Conservation (phyloP, 2,797 vertebrate genomes). For the Trachurus trachurus region DNA sequence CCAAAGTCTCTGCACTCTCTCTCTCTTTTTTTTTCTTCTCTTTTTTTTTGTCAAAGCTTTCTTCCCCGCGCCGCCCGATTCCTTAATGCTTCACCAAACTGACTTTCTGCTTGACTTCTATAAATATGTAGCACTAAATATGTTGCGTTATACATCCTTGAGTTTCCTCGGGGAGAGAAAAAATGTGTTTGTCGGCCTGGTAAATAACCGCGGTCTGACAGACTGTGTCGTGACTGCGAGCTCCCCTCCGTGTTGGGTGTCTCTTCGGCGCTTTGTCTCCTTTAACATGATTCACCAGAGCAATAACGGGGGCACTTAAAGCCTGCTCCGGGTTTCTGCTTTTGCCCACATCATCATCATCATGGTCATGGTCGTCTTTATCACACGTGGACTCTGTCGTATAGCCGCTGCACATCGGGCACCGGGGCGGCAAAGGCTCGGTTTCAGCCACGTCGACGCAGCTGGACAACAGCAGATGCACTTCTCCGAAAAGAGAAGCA, state of each 20-base stretch:
- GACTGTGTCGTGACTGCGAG: conserved; percentile 48
- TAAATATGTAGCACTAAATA: conserved; percentile 63
- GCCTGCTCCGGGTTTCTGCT: conserved; percentile 38
- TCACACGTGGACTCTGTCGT: conserved; percentile 32
- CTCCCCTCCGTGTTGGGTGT: conserved; percentile 54
- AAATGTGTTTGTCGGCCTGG: conserved; percentile 65
- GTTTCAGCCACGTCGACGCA: conserved; percentile 54
- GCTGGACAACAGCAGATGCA: conserved; percentile 74
- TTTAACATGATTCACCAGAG: conserved; percentile 69
- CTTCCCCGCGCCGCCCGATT: conserved; percentile 30
- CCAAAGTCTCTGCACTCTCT: conserved; percentile 29
- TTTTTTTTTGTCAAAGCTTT: conserved; percentile 36
- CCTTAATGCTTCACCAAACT: conserved; percentile 65
- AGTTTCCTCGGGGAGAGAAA: conserved; percentile 53
- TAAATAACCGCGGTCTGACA: conserved; percentile 64
- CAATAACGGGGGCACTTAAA: conserved; percentile 69
- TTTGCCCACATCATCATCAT: conserved; percentile 45
- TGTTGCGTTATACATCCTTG: conserved; percentile 51
- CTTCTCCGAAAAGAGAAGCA: conserved; percentile 54
- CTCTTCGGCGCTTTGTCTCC: conserved; percentile 59
- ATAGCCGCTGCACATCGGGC: conserved; percentile 59
- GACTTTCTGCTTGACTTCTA: conserved; percentile 69
- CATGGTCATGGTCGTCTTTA: conserved; percentile 16
- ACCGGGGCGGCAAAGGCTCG: conserved; percentile 53
- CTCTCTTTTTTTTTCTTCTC: no score